Conservation (phyloP, 2,888 invertebrate species). For the Leptopilina drosophilae region DNA sequence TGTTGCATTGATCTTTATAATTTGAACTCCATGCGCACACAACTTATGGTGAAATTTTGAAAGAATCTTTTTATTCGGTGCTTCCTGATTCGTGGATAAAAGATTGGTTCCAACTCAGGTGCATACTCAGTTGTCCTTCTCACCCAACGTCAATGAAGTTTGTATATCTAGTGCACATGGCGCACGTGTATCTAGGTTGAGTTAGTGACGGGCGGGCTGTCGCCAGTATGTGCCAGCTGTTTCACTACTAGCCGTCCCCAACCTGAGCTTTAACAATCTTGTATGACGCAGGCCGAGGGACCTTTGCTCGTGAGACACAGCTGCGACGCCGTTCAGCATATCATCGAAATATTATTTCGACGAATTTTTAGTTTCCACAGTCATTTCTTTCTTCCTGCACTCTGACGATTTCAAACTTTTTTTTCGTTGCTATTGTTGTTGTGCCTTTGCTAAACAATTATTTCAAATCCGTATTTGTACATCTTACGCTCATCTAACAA, state of each 20-base stretch:
- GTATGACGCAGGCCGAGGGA: slow-evolving; percentile 69
- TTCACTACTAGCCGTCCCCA: slow-evolving; percentile 69
- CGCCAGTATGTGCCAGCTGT: slow-evolving; percentile 74
- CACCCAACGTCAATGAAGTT: slow-evolving; percentile 75
- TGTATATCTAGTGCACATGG: slow-evolving; percentile 75
- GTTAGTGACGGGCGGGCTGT: slow-evolving; percentile 74
- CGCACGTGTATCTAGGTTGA: slow-evolving; percentile 72
- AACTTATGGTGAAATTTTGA: slow-evolving; percentile 26
- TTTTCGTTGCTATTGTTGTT: neutral
- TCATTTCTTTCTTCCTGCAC: neutral
- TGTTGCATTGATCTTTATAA: neutral
- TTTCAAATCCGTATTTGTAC: neutral
- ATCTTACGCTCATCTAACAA: neutral
- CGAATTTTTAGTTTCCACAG: slow-evolving; percentile 17
- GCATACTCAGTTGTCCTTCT: slow-evolving; percentile 50
- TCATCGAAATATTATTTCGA: slow-evolving; percentile 53
- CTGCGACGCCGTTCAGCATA: slow-evolving; percentile 72
- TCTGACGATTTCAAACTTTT: neutral
- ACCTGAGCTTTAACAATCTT: slow-evolving; percentile 73
- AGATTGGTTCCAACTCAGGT: slow-evolving; percentile 40
- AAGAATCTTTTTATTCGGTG: slow-evolving; percentile 17
- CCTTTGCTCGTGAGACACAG: slow-evolving; percentile 71
- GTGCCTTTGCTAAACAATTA: neutral
- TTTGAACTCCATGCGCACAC: slow-evolving; percentile 35
- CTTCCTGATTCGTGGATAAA: slow-evolving; percentile 3